phyloP scores from a whole-genome alignment of 2,797 vertebrate species.

The Poecilia picta region DNA sequence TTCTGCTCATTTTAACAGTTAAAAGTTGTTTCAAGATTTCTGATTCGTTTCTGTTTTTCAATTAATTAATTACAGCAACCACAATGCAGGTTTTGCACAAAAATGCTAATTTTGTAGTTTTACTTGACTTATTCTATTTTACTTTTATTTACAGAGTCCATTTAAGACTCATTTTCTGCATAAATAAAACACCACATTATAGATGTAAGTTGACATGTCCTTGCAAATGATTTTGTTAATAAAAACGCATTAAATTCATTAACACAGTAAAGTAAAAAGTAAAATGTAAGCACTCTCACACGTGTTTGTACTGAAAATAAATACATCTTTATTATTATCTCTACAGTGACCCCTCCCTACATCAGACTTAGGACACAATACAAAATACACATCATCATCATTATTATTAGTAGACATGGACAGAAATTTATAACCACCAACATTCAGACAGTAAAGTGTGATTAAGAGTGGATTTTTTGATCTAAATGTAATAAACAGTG shows the following conservation, averaged over 20 bases:
- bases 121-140: not conserved
- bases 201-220: not conserved
- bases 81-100: not conserved
- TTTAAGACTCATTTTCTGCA: not conserved
- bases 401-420: slow-evolving; percentile 56
- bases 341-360: slow-evolving; percentile 84
- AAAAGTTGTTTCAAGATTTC: not conserved
- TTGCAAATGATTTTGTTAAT: not conserved
- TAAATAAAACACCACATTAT: not conserved
- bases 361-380: slow-evolving; percentile 74
- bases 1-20: not conserved
- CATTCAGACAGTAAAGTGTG: slow-evolving; percentile 35
- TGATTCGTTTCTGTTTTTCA: not conserved
- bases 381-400: slow-evolving; percentile 64
- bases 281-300: slow-evolving; percentile 25
- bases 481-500: slow-evolving; percentile 24
- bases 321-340: slow-evolving; percentile 95
- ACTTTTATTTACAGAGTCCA: not conserved
- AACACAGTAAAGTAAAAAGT: not conserved
- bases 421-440: slow-evolving; percentile 59
- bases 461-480: slow-evolving; percentile 42
- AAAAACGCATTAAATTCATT: not conserved
- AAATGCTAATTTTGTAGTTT: not conserved
- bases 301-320: slow-evolving; percentile 91
- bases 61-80: not conserved